Evolutionary conservation across 2,888 invertebrate species (phyloP).

Genomic region (Loripinus fragilis): DNA sequence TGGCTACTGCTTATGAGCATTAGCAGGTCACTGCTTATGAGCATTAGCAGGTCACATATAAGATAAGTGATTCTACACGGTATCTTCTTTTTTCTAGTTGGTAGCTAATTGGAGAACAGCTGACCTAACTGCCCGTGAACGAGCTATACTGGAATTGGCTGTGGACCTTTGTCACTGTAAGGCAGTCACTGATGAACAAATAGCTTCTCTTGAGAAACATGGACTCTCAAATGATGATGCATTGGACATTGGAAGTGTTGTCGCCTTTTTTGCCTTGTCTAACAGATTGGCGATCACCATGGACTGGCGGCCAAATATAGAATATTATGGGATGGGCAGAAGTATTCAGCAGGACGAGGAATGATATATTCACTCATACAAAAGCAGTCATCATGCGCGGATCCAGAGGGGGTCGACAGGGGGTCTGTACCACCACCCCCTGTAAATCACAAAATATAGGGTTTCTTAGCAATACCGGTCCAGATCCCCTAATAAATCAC

Average conservation of each 20-base stretch:
- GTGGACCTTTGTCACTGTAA: conserved; percentile 69
- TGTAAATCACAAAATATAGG: too few relatives aligned
- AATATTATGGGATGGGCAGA: conserved; percentile 77
- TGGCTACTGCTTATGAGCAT: too few relatives aligned
- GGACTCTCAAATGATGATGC: conserved; percentile 75
- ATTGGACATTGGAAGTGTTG: conserved; percentile 79
- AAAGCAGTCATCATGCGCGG: too few relatives aligned
- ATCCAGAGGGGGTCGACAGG: too few relatives aligned
- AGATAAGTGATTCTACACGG: too few relatives aligned
- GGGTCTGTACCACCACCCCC: too few relatives aligned
- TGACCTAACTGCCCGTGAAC: conserved; percentile 70
- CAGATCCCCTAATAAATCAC: too few relatives aligned
- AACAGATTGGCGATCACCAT: conserved; percentile 76
- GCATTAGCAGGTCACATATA: too few relatives aligned
- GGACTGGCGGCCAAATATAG: conserved; percentile 75
- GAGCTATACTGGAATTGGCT: conserved; percentile 76
- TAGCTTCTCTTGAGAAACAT: conserved; percentile 64
- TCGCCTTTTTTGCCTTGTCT: conserved; percentile 75
- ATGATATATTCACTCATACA: too few relatives aligned
- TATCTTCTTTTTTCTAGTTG: conserved; percentile 65
- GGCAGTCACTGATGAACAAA: conserved; percentile 64
- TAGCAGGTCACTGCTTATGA: too few relatives aligned
- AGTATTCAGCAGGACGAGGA: too few relatives aligned
- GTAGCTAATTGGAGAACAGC: conserved; percentile 74
- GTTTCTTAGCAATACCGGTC: too few relatives aligned